Conservation (phyloP, 2,888 invertebrate species). For the Synanthedon vespiformis region DNA sequence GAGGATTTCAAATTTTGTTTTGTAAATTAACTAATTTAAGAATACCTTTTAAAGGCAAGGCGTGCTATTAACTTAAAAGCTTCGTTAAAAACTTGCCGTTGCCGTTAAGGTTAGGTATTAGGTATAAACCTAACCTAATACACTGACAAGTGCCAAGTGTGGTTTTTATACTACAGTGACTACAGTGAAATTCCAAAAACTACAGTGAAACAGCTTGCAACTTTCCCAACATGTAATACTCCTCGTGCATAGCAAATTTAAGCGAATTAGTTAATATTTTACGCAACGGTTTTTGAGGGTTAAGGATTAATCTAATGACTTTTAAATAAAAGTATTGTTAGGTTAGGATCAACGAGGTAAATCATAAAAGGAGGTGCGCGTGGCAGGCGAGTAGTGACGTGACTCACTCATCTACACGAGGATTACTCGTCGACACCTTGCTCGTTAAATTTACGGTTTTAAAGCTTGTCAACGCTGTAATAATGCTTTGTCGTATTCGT, state of each 20-base stretch:
- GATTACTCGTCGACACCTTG: slow-evolving; percentile 57
- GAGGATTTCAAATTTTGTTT: too few species aligned
- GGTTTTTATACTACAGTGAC: not conserved
- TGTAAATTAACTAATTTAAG: too few species aligned
- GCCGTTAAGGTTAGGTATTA: too few species aligned
- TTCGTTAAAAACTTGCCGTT: too few species aligned
- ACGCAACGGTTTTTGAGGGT: slow-evolving; percentile 11
- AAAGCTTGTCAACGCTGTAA: slow-evolving; percentile 56
- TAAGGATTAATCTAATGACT: slow-evolving; percentile 43
- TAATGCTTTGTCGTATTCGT: slow-evolving; percentile 31
- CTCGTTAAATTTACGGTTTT: slow-evolving; percentile 36
- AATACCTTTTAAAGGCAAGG: too few species aligned
- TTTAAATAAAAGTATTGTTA: slow-evolving; percentile 52
- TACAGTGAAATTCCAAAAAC: not conserved
- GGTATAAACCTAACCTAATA: too few species aligned
- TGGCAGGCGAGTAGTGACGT: slow-evolving; percentile 36
- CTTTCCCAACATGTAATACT: not conserved
- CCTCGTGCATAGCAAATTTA: slow-evolving; percentile 8
- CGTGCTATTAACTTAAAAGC: too few species aligned
- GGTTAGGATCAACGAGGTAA: slow-evolving; percentile 32
- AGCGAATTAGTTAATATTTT: slow-evolving; percentile 2
- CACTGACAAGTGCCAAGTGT: too few species aligned
- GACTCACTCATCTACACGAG: slow-evolving; percentile 29
- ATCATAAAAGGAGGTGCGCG: slow-evolving; percentile 30
- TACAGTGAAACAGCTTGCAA: too few species aligned